Conservation (phyloP, 2,888 invertebrate species). For the Lasioglossum pauxillum region DNA sequence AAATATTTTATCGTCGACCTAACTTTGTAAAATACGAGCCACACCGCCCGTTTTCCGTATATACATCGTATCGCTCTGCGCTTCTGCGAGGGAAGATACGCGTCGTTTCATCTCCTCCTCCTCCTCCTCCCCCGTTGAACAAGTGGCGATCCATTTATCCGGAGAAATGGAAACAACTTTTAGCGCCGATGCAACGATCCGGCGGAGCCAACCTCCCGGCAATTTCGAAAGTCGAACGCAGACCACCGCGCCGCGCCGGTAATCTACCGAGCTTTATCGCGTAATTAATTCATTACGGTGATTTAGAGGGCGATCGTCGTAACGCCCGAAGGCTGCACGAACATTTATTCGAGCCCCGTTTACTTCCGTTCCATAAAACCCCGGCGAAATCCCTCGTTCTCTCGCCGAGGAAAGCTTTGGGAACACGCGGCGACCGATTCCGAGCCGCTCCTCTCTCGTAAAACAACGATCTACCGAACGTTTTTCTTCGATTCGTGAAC, state of each 20-base stretch:
- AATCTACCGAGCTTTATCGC: constrained; percentile 48
- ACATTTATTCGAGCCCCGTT: constrained; percentile 58
- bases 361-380: constrained; percentile 63
- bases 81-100: not conserved
- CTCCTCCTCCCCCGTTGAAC: not conserved
- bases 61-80: not conserved
- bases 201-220: not conserved
- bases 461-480: constrained; percentile 16
- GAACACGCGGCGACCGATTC: constrained; percentile 36
- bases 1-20: constrained; percentile 77
- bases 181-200: constrained; percentile 22
- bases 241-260: not conserved
- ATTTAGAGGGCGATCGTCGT: constrained; percentile 45
- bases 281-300: constrained; percentile 56
- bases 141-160: constrained; percentile 1
- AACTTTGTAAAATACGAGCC: constrained; percentile 62
- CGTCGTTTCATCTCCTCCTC: not conserved
- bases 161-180: not conserved
- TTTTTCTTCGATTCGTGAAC: constrained; percentile 2
- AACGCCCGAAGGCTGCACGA: constrained; percentile 55
- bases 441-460: constrained; percentile 21
- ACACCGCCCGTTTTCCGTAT: not conserved
- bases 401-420: constrained; percentile 15
- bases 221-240: constrained; percentile 37
- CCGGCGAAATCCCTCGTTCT: constrained; percentile 33